Evolutionary conservation across 2,888 invertebrate genomes (phyloP).

Genomic region (Uropetala carovei): DNA sequence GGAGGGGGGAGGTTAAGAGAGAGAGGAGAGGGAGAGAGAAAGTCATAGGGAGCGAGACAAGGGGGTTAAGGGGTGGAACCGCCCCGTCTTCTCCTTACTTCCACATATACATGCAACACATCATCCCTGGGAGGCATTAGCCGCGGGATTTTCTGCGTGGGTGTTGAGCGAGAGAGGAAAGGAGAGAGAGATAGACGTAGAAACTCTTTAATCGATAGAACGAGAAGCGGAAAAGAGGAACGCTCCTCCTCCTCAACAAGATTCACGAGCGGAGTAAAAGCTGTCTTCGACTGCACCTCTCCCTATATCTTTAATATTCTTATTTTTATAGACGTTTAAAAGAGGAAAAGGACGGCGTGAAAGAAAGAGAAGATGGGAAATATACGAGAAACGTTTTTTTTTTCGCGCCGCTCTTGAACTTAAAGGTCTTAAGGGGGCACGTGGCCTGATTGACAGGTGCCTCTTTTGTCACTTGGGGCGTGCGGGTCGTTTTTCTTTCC

Average conservation of each 20-base stretch:
- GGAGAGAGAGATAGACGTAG: too few species aligned
- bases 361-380: neutral
- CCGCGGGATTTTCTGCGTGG: too few species aligned
- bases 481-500: conserved; percentile 10
- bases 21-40: neutral
- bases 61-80: too few species aligned
- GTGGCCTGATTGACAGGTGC: conserved; percentile 41
- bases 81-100: too few species aligned
- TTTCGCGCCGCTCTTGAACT: neutral
- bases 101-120: too few species aligned
- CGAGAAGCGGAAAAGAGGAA: too few species aligned
- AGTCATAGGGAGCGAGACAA: too few species aligned
- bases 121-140: too few species aligned
- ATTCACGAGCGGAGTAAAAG: neutral
- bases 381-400: neutral
- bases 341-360: neutral
- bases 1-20: neutral
- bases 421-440: neutral
- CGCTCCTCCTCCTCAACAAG: neutral
- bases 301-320: too few species aligned
- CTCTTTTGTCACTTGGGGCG: conserved; percentile 21
- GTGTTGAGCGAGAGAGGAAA: too few species aligned
- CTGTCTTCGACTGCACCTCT: neutral
- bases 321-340: neutral
- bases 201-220: too few species aligned